Conservation (phyloP, 2,888 invertebrate species). For the Anodontia alba region DNA sequence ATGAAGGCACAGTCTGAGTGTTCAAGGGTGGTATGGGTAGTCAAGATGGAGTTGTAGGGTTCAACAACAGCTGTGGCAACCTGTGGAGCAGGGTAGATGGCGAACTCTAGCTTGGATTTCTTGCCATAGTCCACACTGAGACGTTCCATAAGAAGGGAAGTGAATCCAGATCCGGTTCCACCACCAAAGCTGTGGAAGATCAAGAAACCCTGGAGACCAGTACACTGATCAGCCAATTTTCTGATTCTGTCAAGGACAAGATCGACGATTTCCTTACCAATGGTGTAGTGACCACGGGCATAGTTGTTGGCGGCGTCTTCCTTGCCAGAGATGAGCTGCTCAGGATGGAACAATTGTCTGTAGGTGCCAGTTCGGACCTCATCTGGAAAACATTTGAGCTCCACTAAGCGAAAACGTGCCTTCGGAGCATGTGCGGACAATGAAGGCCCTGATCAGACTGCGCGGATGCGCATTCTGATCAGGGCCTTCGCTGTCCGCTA, state of each 20-base stretch:
- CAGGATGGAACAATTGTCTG: conserved; percentile 97
- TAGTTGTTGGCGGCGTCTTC: conserved; percentile 99
- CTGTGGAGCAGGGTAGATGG: too few species aligned
- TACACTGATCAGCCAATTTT: conserved; percentile 84
- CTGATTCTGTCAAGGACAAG: conserved; percentile 91
- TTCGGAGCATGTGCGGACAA: too few species aligned
- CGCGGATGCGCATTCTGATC: too few species aligned
- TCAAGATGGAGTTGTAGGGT: conserved; percentile 81
- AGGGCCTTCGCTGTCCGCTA: too few species aligned
- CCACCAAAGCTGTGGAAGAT: too few species aligned
- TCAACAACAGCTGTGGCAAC: conserved; percentile 82
- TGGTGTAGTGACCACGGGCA: conserved; percentile 98
- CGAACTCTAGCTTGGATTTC: too few species aligned
- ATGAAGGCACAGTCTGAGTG: conserved; percentile 79
- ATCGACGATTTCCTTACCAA: conserved; percentile 92
- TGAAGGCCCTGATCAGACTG: too few species aligned
- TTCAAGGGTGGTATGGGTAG: conserved; percentile 81
- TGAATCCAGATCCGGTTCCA: conserved; percentile 91
- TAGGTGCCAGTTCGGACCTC: conserved; percentile 87
- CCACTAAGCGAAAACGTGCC: too few species aligned
- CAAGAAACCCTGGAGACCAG: conserved; percentile 83
- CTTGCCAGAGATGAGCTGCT: conserved; percentile 98
- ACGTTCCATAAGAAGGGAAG: conserved; percentile 94
- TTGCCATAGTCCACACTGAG: conserved; percentile 90
- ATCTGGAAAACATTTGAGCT: conserved; percentile 78